phyloP scores from a whole-genome alignment of 2,888 invertebrate species.

The Schizaphis graminum region DNA sequence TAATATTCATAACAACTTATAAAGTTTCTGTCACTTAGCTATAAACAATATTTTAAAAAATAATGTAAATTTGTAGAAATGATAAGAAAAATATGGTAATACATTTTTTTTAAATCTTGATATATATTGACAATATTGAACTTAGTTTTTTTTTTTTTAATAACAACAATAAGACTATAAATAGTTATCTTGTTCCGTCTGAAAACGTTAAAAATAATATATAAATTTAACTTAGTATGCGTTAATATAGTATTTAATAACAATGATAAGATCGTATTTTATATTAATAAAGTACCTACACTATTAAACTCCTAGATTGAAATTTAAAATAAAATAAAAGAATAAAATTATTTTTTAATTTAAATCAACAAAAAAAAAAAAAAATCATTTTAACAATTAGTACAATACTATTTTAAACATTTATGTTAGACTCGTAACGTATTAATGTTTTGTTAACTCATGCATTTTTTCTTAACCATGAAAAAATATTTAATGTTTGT shows the following conservation, averaged over 20 bases:
- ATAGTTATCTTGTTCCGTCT: background rate
- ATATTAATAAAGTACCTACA: background rate
- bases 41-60: background rate
- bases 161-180: background rate
- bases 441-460: background rate
- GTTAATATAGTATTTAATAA: background rate
- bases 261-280: background rate
- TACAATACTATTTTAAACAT: background rate
- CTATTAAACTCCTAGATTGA: background rate
- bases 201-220: background rate
- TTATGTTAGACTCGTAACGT: background rate
- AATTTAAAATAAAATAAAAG: background rate
- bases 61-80: background rate
- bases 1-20: background rate
- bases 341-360: background rate
- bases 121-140: background rate
- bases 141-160: background rate
- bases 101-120: background rate
- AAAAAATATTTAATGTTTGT: background rate
- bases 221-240: background rate
- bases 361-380: background rate
- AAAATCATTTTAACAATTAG: background rate
- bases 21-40: background rate
- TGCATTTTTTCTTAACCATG: background rate
- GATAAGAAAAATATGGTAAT: background rate